Evolutionary conservation across 2,888 invertebrate species (phyloP), one percentile per base, ranked within the genome.

Genomic region (Xestoiulus laeticollis): DNA sequence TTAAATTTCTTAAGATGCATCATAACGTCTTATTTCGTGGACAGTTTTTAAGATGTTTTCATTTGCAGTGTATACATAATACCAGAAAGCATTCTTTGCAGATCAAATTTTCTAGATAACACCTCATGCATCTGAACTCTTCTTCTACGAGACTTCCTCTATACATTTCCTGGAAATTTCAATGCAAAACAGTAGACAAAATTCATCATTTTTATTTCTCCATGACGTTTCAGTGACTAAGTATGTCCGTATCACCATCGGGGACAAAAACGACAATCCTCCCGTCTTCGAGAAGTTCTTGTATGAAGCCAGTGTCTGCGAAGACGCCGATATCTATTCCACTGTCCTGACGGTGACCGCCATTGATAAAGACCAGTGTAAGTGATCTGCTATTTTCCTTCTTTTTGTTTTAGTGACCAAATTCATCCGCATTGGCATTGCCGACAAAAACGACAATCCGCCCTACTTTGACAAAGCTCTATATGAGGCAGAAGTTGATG

Each of bases 391-490:
- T 85, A 88, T 82, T 88, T 87, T 86, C 68, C 85, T 82, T 88
- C 88, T 88, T 83, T 82, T 88, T n/a, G 22, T 85, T 82, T 82
- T 85, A 98, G 98, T 98, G 93, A 98, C 98, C 90, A 98, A 98
- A 94, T 98, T 98, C 94, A 98, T 98, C 93, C 97, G 98, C 91
- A 98, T 99, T 93, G 98, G 97, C 91, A 98, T 99, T 92, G 98
- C 98, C 91, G 99, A 99, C 94, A 98, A 98, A 94, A 99, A 99
- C 95, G 99, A 99, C 94, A 99, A 99, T 94, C 97, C 98, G 89
- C 99, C 99, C 90, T 97, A 97, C 93, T 99, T 99, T 94, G 98
- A 97, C 94, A 98, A 98, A 93, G 96, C 96, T 91, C 94, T 98
- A 91, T 98, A 98, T 93, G 97, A 97, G 93, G 98, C 98, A 91